Evolutionary conservation across 2,797 vertebrate genomes (phyloP).

Genomic region (Chiloscyllium punctatum): DNA sequence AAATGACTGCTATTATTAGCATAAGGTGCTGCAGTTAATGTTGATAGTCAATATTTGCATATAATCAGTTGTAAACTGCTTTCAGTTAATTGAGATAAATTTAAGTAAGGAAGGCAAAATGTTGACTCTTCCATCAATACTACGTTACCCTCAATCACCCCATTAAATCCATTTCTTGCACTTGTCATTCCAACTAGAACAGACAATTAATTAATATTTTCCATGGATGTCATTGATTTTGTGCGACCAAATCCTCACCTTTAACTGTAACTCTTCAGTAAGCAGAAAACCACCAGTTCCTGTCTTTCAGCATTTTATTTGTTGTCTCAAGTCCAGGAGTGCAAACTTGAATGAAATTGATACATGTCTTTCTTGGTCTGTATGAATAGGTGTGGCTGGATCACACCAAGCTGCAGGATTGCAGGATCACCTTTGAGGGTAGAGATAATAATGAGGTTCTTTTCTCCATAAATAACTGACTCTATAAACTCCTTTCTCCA

Average conservation of each 20-base stretch:
- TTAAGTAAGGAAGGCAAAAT: neutral
- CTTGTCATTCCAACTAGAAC: neutral
- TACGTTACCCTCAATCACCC: neutral
- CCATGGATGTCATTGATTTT: neutral
- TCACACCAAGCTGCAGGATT: neutral
- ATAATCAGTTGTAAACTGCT: neutral
- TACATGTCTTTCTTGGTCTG: neutral
- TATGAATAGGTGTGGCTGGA: neutral
- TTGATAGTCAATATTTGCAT: neutral
- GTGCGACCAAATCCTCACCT: neutral
- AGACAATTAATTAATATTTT: neutral
- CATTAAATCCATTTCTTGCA: neutral
- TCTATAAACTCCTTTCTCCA: neutral
- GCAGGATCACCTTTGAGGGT: neutral
- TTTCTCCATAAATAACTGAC: neutral
- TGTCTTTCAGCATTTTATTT: neutral
- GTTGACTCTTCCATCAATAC: neutral
- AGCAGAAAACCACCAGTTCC: neutral
- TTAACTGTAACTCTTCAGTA: no score
- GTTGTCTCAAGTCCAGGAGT: neutral
- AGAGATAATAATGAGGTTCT: neutral
- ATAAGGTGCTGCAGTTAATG: neutral
- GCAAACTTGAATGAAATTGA: neutral
- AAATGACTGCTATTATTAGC: neutral
- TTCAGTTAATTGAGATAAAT: neutral